phyloP scores from a whole-genome alignment of 23 tunicate species.

The Clavelina lepadiformis region DNA sequence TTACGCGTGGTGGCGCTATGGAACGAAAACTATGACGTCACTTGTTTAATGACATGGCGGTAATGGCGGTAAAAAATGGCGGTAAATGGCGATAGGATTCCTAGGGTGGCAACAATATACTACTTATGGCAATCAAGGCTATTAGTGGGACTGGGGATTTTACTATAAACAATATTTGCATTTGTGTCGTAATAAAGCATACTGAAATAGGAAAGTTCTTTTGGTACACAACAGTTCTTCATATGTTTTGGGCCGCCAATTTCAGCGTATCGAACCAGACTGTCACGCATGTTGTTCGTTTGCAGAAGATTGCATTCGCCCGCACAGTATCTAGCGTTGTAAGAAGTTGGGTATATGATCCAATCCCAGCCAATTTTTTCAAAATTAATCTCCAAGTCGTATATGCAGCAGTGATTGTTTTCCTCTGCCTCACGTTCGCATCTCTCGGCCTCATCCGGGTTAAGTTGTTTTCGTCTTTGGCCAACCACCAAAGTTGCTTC shows the following conservation, averaged over 20 bases:
- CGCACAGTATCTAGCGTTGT: slow-evolving; percentile 51
- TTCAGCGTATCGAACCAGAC: slow-evolving; percentile 21
- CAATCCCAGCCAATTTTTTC: slow-evolving; percentile 70
- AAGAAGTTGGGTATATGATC: slow-evolving; percentile 52
- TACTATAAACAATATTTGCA: slow-evolving; percentile 61
- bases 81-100: no score
- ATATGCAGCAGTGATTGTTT: slow-evolving; percentile 37
- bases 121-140: no score
- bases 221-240: slow-evolving; percentile 58
- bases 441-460: neutral
- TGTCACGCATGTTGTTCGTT: slow-evolving; percentile 4
- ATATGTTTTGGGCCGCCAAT: slow-evolving; percentile 24
- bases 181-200: slow-evolving; percentile 67
- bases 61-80: no score
- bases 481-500: slow-evolving; percentile 40
- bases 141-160: no score
- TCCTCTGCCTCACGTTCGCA: slow-evolving; percentile 11
- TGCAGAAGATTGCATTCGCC: slow-evolving; percentile 61
- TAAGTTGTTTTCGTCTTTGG: slow-evolving; percentile 36
- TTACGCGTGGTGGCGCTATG: no score
- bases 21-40: no score
- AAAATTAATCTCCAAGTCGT: slow-evolving; percentile 50
- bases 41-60: no score
- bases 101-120: no score
- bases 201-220: slow-evolving; percentile 36